Evolutionary conservation across 2,113 vertebrate species (phyloP), one percentile per base, ranked within the genome.

Genomic region (Nesoenas mayeri): DNA sequence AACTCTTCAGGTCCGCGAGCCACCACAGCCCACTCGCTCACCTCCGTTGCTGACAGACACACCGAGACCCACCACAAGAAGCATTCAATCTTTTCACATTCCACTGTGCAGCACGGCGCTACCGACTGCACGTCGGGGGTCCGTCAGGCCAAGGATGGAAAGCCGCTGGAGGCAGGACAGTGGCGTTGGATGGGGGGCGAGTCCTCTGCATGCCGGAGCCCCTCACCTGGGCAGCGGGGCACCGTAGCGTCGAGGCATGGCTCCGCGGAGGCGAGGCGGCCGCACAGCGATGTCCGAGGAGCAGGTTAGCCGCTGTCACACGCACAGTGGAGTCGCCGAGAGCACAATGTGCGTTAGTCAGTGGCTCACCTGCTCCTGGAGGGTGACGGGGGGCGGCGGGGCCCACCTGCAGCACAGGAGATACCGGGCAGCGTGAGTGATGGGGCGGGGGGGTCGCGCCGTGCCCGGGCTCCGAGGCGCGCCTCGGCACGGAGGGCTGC

Each of bases 221-320:
- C 50, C 89, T 84, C 88, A 57, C 50, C 85, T 18, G 72, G 28
- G 62, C 5, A 72, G 17, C n/a, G 6, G 11, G 36, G 69, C 73
- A 24, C 81, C 87, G 62, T 31, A 81, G 72, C 47, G 32, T 29
- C 85, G 79, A 81, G 83, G 48, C 48, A 24, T 19, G 48, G 48
- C 20, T 50, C 48, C 48, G 6, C 24, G 48, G 48, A 29, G 19
- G 60, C 32, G 74, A 65, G 69, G 74, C 28, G 22, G 93, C 81
- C 82, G 87, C 91, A 73, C 93, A 73, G 95, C 72, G 98, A 97
- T 96, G 95, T 97, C 99, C 99, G 98, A 99, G 99, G 98, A 98
- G 98, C 99, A 99, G 99, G 99, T 99, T 99, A 99, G 99, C 99
- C 99, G 99, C 99, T 99, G 99, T 99, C 99, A 99, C 99, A 99